These are phyloP conservation scores for Zosterops pallidus DNA, from an alignment of 2,113 vertebrate species.

Conservation along the genomic window DNA sequence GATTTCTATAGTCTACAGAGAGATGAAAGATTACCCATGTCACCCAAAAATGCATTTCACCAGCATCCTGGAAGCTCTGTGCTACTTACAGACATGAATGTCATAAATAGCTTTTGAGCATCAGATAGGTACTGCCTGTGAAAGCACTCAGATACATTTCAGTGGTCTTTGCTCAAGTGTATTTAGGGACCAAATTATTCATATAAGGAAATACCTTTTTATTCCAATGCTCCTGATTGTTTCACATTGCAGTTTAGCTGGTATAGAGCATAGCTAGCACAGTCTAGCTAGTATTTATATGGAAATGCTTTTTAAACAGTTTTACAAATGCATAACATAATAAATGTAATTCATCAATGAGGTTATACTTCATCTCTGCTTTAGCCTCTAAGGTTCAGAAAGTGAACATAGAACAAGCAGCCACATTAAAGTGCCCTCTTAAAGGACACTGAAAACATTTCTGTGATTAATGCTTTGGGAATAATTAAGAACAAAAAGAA, in stretches of 20 bases:
- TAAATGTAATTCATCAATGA: not conserved
- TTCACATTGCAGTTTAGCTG: not conserved
- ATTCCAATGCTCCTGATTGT: not conserved
- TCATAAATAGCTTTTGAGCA: slow-evolving; percentile 2
- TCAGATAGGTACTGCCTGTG: not conserved
- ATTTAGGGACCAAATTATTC: slow-evolving; percentile 41
- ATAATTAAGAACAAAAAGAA: not conserved
- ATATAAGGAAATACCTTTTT: slow-evolving; percentile 28
- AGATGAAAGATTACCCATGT: slow-evolving; percentile 10
- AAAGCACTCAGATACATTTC: not conserved
- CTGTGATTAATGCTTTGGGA: not conserved
- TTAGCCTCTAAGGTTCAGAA: not conserved
- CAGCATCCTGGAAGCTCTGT: not conserved
- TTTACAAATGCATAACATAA: not conserved
- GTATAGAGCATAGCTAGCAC: not conserved
- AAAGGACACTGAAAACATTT: not conserved
- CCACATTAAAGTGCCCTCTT: not conserved
- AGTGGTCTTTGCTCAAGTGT: not conserved
- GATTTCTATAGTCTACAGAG: slow-evolving; percentile 1
- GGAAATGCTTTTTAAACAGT: not conserved
- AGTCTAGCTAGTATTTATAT: not conserved
- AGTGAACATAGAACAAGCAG: not conserved
- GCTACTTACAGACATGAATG: slow-evolving; percentile 17
- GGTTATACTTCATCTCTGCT: not conserved
- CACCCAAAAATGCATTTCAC: slow-evolving; percentile 20